Conservation (phyloP, 2,797 vertebrate species). For the Poeciliopsis paucimaculata region DNA sequence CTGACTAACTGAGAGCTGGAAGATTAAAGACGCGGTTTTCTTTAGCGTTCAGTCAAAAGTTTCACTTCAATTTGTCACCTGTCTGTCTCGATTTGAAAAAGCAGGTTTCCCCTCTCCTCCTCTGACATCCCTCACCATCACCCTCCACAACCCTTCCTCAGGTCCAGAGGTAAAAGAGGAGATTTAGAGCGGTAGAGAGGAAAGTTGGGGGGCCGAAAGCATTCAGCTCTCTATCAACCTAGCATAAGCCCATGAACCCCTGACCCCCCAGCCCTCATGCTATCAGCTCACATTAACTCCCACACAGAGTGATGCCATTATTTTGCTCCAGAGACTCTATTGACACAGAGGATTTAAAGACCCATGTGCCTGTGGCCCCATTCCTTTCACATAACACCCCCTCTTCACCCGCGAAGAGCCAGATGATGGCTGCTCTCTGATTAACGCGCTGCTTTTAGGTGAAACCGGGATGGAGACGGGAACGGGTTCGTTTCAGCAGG, state of each 20-base stretch:
- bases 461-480: constrained; percentile 47
- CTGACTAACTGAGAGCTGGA: not conserved
- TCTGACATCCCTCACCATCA: constrained; percentile 51
- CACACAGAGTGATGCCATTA: constrained; percentile 85
- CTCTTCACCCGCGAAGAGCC: constrained; percentile 65
- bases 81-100: constrained; percentile 34
- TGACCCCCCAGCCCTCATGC: constrained; percentile 85
- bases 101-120: constrained; percentile 34
- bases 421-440: constrained; percentile 64
- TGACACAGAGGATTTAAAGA: constrained; percentile 84
- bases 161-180: constrained; percentile 45
- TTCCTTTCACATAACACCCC: constrained; percentile 82
- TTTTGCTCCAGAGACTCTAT: constrained; percentile 87
- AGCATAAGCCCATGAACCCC: constrained; percentile 78
- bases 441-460: constrained; percentile 74
- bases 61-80: constrained; percentile 30
- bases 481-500: constrained; percentile 49
- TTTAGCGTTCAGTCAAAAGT: constrained; percentile 6
- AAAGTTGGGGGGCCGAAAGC: constrained; percentile 46
- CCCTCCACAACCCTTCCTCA: constrained; percentile 47
- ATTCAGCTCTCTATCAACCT: constrained; percentile 89
- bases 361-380: constrained; percentile 76
- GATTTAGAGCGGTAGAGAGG: constrained; percentile 32
- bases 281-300: constrained; percentile 91
- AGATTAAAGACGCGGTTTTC: not conserved